Base-by-base conservation (phyloP, 2,797 vertebrate genomes). In the Muraenolepis orangiensis region DNA sequence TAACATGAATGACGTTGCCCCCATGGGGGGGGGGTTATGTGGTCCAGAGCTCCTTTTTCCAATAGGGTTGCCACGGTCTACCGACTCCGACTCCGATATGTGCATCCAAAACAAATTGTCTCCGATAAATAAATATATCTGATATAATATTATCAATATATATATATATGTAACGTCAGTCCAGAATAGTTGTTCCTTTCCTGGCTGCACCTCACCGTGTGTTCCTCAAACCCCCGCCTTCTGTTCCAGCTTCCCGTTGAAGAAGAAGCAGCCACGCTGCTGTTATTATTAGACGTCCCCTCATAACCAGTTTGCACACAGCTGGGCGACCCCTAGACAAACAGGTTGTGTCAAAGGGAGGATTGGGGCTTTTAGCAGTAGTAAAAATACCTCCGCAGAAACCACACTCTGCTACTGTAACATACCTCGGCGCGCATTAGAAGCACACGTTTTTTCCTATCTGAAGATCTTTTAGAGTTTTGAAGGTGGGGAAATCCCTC, bases 251-350 rank as follows among this genome's bases (percentile, higher is more conserved):
- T 83, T 82, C 80, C 84, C 82, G 77, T 86, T 76, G 28, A 61
- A 72, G 78, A 82, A 40, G 80, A 83, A 81, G 42, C 76, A n/a
- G n/a, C 77, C 75, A 80, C 79, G 31, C 3, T 0, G 18, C 57
- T 73, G 40, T 80, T 88, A 79, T 87, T 86, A 71, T 85, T 85
- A 82, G 79, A 86, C 40, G 38, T 46, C 42, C 42, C 42, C 18
- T 20, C 42, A 40, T 40, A 40, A 40, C 38, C 38, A 40, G 42
- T 18, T 20, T 46, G 42, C 42, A 46, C 16, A 57, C 46, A 57
- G 46, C 46, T 57, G 46, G 46, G 20, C 46, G 2, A 72, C 64
- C 69, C 69, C 71, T 0, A 76, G 76, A 72, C 57, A 28, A 74
- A 72, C 26, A 79, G 51, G 77, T 46, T 18, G 40, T 73, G 72